A percentile compares a stretch with the other conserved stretches of the same genome.
Evolutionary conservation across 2,113 vertebrate genomes (phyloP).

Genomic region (Halcyon malimbica): DNA sequence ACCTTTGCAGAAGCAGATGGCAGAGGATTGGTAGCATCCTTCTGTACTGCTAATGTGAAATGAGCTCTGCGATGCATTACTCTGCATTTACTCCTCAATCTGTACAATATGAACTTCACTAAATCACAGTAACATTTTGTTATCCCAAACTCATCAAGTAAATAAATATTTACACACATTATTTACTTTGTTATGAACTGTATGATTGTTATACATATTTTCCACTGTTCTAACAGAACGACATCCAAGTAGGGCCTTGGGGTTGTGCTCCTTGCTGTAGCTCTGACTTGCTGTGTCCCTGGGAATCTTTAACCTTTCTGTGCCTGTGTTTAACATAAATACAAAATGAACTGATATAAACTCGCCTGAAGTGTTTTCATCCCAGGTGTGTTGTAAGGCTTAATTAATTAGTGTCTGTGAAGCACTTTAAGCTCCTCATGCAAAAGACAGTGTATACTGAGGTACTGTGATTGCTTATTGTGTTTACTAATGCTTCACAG

Average conservation of each 20-base stretch:
- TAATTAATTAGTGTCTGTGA: constrained; percentile 34
- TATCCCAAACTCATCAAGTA: background rate
- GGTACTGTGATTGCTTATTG: background rate
- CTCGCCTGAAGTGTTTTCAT: background rate
- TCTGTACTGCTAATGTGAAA: background rate
- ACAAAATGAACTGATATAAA: constrained; percentile 35
- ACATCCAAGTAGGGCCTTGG: background rate
- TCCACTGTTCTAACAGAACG: background rate
- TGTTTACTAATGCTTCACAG: background rate
- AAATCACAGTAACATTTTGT: constrained; percentile 9
- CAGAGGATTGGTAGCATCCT: background rate
- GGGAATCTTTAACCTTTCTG: constrained; percentile 3
- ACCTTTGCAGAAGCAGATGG: background rate
- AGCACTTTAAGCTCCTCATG: background rate
- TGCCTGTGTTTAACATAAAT: background rate
- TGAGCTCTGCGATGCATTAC: background rate
- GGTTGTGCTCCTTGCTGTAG: background rate
- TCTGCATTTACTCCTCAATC: background rate
- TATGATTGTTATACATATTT: background rate
- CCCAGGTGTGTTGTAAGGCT: constrained; percentile 31
- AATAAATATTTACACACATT: constrained; percentile 19
- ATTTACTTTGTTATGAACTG: background rate
- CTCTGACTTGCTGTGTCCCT: background rate
- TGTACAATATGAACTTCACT: background rate
- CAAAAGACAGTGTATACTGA: background rate